Evolutionary conservation across 2,888 invertebrate species (phyloP), one percentile per base, ranked within the genome.

Genomic region (Rhingia campestris): DNA sequence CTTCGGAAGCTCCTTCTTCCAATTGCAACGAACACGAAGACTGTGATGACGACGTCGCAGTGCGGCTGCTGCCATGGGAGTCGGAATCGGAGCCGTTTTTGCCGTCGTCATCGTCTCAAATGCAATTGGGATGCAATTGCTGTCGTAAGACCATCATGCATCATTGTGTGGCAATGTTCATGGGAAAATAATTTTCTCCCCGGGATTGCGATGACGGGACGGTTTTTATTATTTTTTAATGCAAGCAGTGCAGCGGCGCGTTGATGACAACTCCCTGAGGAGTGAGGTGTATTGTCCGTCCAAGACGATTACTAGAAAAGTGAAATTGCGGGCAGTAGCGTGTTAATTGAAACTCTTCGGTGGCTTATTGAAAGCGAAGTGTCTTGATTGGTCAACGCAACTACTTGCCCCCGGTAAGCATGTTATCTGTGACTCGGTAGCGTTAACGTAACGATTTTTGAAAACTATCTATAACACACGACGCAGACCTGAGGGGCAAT

Each of bases 121-220:
- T 82, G 80, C 75, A 80, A 80, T 80, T 80, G 84, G 80, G 84
- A 84, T 84, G 84, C 84, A 80, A 75, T 84, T 80, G 80, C 70
- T 80, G 84, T 84, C 84, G 84, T 70, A 84, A 79, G 84, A 80
- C 74, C 56, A 76, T 67, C 37, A 70, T 80, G 82, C 69, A 73
- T 79, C 79, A 70, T 69, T 69, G 74, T 80, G 84, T 45, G 64
- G 79, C 79, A 79, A 74, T 70, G 74, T 80, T 84, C 84, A 80
- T 84, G 84, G 84, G 84, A 80, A 84, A 84, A 84, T 80, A 61
- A 70, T 80, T 80, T 74, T 66, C 64, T 53, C 35, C 64, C 51
- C 66, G 51, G 32, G 49, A 53, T 61, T 45, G 73, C 47, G 63
- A 77, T 67, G 77, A 82, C 73, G 77, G 14, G 77, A 73, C 67